Percentiles rank a stretch among this genome's conserved stretches.
Conservation (phyloP, 2,113 vertebrate species). For the Mastomys natalensis region DNA sequence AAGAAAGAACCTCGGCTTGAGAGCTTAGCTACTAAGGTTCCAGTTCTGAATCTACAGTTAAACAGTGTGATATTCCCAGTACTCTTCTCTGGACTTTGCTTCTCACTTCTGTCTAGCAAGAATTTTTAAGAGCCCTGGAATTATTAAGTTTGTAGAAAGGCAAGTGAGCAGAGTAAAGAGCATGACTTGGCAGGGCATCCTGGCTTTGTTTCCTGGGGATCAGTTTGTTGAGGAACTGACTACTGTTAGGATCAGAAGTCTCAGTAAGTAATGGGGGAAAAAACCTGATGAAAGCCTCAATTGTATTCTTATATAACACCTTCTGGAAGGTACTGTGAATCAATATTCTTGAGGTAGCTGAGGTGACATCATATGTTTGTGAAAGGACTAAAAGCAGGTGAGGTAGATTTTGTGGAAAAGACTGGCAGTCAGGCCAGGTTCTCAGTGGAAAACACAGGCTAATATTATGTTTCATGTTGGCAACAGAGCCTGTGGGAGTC, state of each 20-base stretch:
- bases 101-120: neutral
- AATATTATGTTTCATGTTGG: neutral
- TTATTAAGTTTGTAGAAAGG: constrained; percentile 42
- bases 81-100: neutral
- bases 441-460: neutral
- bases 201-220: constrained; percentile 59
- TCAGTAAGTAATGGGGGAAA: constrained; percentile 55
- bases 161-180: constrained; percentile 26
- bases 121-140: constrained; percentile 1
- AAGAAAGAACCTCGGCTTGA: constrained; percentile 23
- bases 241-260: constrained; percentile 69
- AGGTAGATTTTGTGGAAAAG: constrained; percentile 67
- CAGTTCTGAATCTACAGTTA: neutral
- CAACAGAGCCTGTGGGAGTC: neutral
- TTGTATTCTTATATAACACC: constrained; percentile 75
- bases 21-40: neutral
- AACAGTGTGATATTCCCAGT: neutral
- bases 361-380: constrained; percentile 78
- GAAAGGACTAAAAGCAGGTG: constrained; percentile 65
- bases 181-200: constrained; percentile 41
- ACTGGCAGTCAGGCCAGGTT: neutral
- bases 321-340: constrained; percentile 65
- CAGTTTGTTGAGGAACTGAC: constrained; percentile 66
- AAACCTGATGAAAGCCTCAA: constrained; percentile 59
- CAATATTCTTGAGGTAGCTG: constrained; percentile 70